phyloP scores from a whole-genome alignment of 2,113 vertebrate genomes.

The Corvus cornix region DNA sequence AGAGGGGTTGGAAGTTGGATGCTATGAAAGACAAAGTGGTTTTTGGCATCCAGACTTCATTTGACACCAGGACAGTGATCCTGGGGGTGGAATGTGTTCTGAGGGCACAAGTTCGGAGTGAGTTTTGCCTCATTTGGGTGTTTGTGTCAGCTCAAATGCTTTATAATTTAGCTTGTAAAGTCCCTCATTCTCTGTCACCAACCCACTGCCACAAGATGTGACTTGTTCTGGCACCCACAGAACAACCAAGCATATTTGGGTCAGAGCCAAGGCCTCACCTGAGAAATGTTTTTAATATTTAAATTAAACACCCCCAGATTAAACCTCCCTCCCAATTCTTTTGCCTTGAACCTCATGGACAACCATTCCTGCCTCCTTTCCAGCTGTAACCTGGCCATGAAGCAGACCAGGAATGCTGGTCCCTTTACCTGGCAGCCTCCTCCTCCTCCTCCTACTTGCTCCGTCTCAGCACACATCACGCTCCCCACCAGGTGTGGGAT shows the following conservation, averaged over 20 bases:
- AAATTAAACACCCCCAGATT: background rate
- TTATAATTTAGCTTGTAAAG: background rate
- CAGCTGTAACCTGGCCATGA: background rate
- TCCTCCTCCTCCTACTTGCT: background rate
- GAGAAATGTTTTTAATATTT: background rate
- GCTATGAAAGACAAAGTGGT: background rate
- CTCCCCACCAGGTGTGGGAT: background rate
- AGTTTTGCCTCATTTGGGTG: background rate
- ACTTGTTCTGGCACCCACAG: background rate
- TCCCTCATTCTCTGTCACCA: background rate
- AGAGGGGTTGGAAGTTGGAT: background rate
- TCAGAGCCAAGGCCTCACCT: background rate
- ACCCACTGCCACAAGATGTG: background rate
- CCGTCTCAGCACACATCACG: conserved; percentile 47
- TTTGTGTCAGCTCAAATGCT: background rate
- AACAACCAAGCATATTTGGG: background rate
- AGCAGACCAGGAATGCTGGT: background rate
- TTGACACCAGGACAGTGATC: accelerated
- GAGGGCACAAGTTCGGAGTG: background rate
- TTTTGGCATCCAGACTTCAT: background rate
- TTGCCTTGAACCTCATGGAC: background rate
- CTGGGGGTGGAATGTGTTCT: background rate
- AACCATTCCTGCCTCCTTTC: background rate
- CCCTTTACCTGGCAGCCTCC: conserved; percentile 53
- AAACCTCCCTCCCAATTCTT: background rate